A percentile compares a stretch with the other conserved stretches of the same genome.
Evolutionary conservation across 1,140 invertebrate genomes (phyloP).

Genomic region (Triops cancriformis): DNA sequence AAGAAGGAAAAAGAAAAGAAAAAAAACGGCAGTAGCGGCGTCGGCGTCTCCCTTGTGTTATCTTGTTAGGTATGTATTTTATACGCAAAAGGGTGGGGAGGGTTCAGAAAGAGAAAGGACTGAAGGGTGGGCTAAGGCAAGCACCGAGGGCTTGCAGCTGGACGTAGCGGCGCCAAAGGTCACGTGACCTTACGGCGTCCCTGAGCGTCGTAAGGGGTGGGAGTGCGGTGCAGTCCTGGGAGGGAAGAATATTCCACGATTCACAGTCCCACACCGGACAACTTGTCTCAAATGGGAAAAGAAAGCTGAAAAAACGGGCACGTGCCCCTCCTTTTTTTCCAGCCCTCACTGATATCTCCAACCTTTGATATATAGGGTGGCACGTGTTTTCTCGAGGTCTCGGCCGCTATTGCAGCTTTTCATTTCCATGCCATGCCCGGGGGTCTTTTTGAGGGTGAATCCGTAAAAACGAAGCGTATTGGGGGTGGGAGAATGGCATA

Average conservation of each 20-base stretch:
- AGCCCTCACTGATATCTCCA: background rate
- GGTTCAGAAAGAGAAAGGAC: background rate
- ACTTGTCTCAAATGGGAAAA: background rate
- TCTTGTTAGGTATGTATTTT: constrained; percentile 2
- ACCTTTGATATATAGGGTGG: background rate
- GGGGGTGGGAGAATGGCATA: background rate
- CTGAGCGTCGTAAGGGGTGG: background rate
- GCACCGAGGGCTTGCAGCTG: background rate
- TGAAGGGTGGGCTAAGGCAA: background rate
- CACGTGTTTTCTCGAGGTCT: background rate
- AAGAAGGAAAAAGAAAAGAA: background rate
- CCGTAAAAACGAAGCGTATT: background rate
- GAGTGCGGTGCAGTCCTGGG: background rate
- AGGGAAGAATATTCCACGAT: background rate
- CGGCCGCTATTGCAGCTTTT: background rate
- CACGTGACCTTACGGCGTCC: constrained; percentile 11
- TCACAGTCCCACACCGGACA: background rate
- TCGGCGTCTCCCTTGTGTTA: background rate
- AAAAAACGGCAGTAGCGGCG: background rate
- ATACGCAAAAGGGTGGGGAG: background rate
- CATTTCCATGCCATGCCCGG: background rate
- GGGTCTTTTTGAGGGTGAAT: background rate
- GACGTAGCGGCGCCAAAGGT: constrained; percentile 4
- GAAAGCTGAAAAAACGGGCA: background rate
- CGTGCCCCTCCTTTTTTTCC: background rate